These are phyloP conservation scores for Drosophila lutescens DNA, from an alignment of 2,888 invertebrate species.

Conservation along the genomic window DNA sequence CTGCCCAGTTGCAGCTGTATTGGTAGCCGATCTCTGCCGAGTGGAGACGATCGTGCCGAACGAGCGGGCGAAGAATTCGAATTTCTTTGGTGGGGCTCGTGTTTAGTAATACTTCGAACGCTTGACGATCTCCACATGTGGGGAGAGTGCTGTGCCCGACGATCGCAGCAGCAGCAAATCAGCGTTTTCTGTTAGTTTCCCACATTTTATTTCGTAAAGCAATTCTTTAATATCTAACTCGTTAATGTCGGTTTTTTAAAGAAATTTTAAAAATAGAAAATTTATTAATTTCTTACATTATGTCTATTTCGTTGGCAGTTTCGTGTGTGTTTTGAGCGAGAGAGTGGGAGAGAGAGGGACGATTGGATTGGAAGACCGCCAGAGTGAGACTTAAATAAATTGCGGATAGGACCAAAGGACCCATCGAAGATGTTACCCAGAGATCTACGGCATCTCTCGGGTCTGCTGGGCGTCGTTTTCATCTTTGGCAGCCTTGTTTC, in stretches of 20 bases:
- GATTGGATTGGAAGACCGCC: constrained; percentile 15
- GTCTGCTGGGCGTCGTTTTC: constrained; percentile 77
- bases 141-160: constrained; percentile 82
- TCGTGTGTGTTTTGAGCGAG: constrained; percentile 67
- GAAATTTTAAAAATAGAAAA: background rate
- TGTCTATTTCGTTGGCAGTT: constrained; percentile 70
- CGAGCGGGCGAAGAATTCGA: constrained; percentile 72
- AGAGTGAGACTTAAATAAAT: constrained; percentile 54
- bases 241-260: constrained; percentile 8
- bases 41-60: constrained; percentile 14
- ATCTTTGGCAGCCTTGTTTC: constrained; percentile 67
- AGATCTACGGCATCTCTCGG: constrained; percentile 83
- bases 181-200: constrained; percentile 68
- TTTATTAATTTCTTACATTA: constrained; percentile 4
- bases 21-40: constrained; percentile 58
- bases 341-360: constrained; percentile 34
- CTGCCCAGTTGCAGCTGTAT: constrained; percentile 19
- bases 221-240: constrained; percentile 1
- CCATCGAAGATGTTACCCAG: constrained; percentile 81
- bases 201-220: constrained; percentile 11
- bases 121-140: constrained; percentile 85
- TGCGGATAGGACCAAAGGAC: constrained; percentile 61
- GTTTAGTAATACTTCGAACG: constrained; percentile 85
- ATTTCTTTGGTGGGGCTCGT: constrained; percentile 81
- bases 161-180: constrained; percentile 74